phyloP scores from a whole-genome alignment of 2,113 vertebrate species.

The rabbit (Oryctolagus cuniculus) region mOryCun1.1 NC_091434.1:23330001-23330500 shows the following conservation, averaged over 20 bases:
- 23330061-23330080: neutral
- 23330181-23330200: constrained; percentile 94
- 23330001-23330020: neutral
- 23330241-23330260: neutral
- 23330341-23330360: too few species aligned
- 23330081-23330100: constrained; percentile 37
- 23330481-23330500: too few species aligned
- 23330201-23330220: constrained; percentile 71
- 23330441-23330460: too few species aligned
- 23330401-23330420: too few species aligned
- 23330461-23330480: too few species aligned
- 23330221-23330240: neutral
- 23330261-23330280: neutral
- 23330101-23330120: constrained; percentile 95
- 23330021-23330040: neutral
- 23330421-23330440: too few species aligned
- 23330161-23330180: constrained; percentile 93
- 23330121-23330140: constrained; percentile 95
- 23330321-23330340: too few species aligned
- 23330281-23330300: neutral
- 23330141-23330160: constrained; percentile 91
- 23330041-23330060: neutral
- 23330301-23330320: too few species aligned
- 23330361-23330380: too few species aligned
- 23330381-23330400: too few species aligned